Base-by-base conservation (phyloP, 1,140 invertebrate genomes). In the Globodera ellingtonae region DNA sequence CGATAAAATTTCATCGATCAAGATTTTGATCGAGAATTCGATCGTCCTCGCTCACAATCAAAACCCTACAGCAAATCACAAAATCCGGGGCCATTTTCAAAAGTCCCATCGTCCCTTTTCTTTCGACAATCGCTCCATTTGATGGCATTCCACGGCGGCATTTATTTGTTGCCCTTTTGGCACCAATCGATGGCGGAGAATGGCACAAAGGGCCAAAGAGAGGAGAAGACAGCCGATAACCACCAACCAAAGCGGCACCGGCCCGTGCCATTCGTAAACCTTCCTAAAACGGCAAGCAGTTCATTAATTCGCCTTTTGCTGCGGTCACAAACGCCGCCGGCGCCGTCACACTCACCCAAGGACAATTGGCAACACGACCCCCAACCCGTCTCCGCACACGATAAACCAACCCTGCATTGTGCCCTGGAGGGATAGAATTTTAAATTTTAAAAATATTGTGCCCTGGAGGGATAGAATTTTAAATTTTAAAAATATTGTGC, bases 341-440 rank as follows among this genome's bases (percentile, higher is more conserved):
- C 10, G 15, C 18, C 69, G 79, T 46, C 77, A 84, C 3, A 82
- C 52, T 79, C 81, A 50, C 50, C 52, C 77, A 18, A 82, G 73
- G 6, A 85, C 21, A 59, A 83, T 85, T 65, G 82, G 82, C 6
- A 79, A 79, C 13, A 83, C 62, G n/a, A 83, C 75, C 44, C 46
- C 83, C 21, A 83, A 56, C 18, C 82, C 52, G 47, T 81, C 79
- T 0, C 79, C 78, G 52, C 80, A 81, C 9, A 81, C 59, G 15
- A 81, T 7, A 56, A 81, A 81, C 44, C 35, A 56, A 15, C 79
- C 79, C 47, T 81, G 79, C 79, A 81, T 81, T 44, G 47, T 72
- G 71, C 82, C 82, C 82, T 83, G 56, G 13, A 70, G 70, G n/a
- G 44, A 24, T 4, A 52, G 35, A 18, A 48, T 82, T 24, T 46